phyloP scores from a whole-genome alignment of 2,888 invertebrate species.

The Hofmannophila pseudospretella region DNA sequence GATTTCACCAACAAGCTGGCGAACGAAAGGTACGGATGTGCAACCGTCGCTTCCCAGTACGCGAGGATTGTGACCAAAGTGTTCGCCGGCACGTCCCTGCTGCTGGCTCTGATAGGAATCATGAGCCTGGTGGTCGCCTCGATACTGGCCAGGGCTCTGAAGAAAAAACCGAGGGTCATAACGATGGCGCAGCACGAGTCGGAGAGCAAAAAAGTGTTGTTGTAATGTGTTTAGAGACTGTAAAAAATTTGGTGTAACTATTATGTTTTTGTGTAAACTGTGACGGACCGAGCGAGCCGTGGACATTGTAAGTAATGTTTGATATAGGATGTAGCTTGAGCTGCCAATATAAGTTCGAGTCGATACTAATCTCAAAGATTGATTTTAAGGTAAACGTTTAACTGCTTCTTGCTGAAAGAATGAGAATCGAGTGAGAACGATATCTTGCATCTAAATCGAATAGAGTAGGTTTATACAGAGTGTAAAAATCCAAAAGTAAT shows the following conservation, averaged over 20 bases:
- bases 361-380: no score
- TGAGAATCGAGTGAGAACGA: no score
- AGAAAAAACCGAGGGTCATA: constrained; percentile 32
- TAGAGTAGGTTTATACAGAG: no score
- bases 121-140: constrained; percentile 41
- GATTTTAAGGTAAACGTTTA: no score
- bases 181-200: constrained; percentile 45
- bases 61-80: constrained; percentile 50
- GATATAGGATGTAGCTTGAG: no score
- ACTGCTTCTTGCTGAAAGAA: no score
- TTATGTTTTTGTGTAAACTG: constrained; percentile 2
- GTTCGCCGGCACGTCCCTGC: constrained; percentile 41
- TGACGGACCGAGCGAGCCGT: background rate
- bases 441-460: no score
- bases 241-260: background rate
- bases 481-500: no score
- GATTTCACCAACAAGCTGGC: constrained; percentile 62
- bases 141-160: constrained; percentile 37
- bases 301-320: background rate
- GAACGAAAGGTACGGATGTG: constrained; percentile 63
- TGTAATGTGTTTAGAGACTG: constrained; percentile 20
- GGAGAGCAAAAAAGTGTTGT: constrained; percentile 61
- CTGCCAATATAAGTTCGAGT: no score
- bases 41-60: constrained; percentile 54
- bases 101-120: constrained; percentile 48